A percentile compares a stretch with the other conserved stretches of the same genome.
Conservation (phyloP, 2,888 invertebrate genomes). For the Caenorhabditis becei region DNA sequence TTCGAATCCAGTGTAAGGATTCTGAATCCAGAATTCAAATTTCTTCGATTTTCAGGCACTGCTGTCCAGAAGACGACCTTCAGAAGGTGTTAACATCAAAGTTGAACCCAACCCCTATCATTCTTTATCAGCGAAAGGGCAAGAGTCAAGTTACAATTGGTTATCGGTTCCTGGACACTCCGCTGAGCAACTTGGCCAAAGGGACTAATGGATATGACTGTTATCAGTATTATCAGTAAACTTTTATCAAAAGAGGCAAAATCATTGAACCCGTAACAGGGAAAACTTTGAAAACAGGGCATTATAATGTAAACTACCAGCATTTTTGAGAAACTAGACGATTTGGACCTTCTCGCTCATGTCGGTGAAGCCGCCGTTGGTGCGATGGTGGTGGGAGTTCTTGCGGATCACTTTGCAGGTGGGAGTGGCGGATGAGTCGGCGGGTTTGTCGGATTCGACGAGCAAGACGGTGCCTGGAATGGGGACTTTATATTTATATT, state of each 20-base stretch:
- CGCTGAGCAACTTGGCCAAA: conserved; percentile 25
- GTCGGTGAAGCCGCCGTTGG: conserved; percentile 40
- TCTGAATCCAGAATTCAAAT: too few species aligned
- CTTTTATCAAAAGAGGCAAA: conserved; percentile 3
- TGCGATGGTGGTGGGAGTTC: conserved; percentile 25
- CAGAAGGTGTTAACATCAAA: too few species aligned
- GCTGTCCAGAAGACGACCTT: too few species aligned
- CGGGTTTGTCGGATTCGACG: conserved; percentile 51
- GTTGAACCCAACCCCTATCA: too few species aligned
- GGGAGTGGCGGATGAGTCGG: not conserved
- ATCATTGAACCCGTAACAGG: not conserved
- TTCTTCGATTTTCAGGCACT: too few species aligned
- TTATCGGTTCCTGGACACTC: conserved; percentile 33
- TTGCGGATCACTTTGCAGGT: conserved; percentile 55
- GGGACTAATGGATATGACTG: conserved; percentile 39
- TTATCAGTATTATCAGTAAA: conserved; percentile 46
- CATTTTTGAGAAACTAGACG: conserved; percentile 21
- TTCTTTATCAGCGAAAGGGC: conserved; percentile 41
- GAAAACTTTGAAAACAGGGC: not conserved
- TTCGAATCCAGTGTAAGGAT: too few species aligned
- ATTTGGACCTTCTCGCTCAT: conserved; percentile 59
- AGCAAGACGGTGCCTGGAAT: conserved; percentile 51
- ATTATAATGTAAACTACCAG: conserved; percentile 15
- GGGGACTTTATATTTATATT: not conserved
- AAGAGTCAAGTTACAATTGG: conserved; percentile 28